Base-by-base conservation (phyloP, 2,888 invertebrate species). In the Eurytoma adleriae region DNA sequence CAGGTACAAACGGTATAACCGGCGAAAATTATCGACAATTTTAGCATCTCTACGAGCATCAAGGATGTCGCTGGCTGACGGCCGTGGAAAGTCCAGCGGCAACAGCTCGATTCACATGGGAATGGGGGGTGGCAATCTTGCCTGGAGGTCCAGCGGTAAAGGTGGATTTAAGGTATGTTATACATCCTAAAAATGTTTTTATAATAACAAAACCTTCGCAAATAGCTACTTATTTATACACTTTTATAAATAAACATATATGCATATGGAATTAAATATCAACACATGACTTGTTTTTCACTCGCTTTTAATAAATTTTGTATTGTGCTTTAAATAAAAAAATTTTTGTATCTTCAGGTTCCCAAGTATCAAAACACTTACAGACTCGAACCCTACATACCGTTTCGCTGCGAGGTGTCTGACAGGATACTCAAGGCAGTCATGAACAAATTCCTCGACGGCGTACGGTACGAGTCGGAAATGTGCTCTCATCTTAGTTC, bases 291-390 rank as follows among this genome's bases (percentile, higher is more conserved):
- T 24, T 30, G 30, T 30, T 30, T 30, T 30, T 30, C 30, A 5
- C 30, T 7, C 30, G 3, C 3, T 30, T 30, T 7, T 30, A 30
- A 30, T 30, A 5, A 30, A 30, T 30, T 30, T 5, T 5, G 30
- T 30, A 7, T 40, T 7, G 1, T 40, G 7, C 10, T 1, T 40
- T 40, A 40, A 40, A 10, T 40, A 7, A 40, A 5, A 40, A 10
- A 40, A 40, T 10, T n/a, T n/a, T n/a, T 40, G 10, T 10, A 40
- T 40, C 10, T 27, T 14, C 16, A 89, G 89, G 81, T 86, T 0
- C 88, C 88, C 13, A 85, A 81, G 78, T 88, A 87, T 52, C 87
- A 88, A 76, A 89, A 89, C 80, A 89, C 85, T 67, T 89, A 87
- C 79, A 84, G 85, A 4, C 83, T 89, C 0, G 66, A 79, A 50